A percentile compares a stretch with the other conserved stretches of the same genome.
Conservation (phyloP, 2,888 invertebrate species). For the Busseola fusca region DNA sequence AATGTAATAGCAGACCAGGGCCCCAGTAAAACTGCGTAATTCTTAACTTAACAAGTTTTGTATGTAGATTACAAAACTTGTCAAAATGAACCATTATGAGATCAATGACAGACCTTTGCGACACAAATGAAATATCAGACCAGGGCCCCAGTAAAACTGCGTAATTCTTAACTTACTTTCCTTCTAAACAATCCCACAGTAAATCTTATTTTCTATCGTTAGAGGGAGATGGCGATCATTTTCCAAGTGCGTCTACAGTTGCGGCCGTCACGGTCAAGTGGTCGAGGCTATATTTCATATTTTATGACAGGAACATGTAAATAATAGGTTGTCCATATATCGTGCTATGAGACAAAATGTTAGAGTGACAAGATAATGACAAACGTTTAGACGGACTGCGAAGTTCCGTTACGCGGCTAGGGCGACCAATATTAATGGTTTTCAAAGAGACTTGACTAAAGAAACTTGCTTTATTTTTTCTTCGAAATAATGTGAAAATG, state of each 20-base stretch:
- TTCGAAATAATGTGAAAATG: neutral
- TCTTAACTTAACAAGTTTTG: too few species aligned
- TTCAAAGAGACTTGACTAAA: constrained; percentile 1
- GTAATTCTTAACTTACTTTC: constrained; percentile 27
- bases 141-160: constrained; percentile 11
- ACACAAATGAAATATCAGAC: too few species aligned
- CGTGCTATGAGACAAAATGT: constrained; percentile 40
- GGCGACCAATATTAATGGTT: constrained; percentile 35
- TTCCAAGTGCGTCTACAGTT: constrained; percentile 25
- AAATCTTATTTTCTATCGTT: constrained; percentile 26
- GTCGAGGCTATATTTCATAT: constrained; percentile 35
- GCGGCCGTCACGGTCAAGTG: constrained; percentile 48
- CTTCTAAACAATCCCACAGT: constrained; percentile 36
- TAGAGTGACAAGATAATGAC: constrained; percentile 51
- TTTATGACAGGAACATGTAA: constrained; percentile 44
- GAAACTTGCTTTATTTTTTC: neutral
- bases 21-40: too few species aligned
- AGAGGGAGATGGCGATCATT: constrained; percentile 36
- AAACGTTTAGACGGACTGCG: constrained; percentile 39
- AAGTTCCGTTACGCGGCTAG: constrained; percentile 40
- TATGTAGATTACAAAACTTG: too few species aligned
- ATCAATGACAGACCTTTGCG: too few species aligned
- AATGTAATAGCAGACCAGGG: too few species aligned
- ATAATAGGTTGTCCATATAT: constrained; percentile 48
- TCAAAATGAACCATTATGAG: too few species aligned